phyloP scores from a whole-genome alignment of 2,797 vertebrate genomes.

The Muscicapa comitata region DNA sequence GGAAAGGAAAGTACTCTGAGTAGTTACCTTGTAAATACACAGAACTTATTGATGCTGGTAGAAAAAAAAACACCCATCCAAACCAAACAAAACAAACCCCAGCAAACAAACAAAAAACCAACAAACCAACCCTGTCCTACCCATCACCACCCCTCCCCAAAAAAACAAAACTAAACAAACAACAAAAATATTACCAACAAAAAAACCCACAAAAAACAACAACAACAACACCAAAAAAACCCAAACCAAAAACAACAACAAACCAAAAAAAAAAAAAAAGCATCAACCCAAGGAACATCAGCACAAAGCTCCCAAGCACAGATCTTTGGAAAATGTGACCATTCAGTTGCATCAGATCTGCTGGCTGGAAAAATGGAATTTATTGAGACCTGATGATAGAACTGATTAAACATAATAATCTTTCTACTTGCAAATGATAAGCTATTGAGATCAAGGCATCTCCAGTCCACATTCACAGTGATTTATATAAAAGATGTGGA shows the following conservation, averaged over 20 bases:
- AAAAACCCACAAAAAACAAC: too few relatives aligned
- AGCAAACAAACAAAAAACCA: background rate
- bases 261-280: too few relatives aligned
- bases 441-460: background rate
- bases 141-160: accelerated
- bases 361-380: background rate
- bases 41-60: background rate
- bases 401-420: background rate
- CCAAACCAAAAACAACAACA: too few relatives aligned
- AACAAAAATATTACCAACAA: background rate
- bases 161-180: background rate
- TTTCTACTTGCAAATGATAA: background rate
- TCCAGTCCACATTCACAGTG: background rate
- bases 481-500: background rate
- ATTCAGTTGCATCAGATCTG: background rate
- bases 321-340: background rate
- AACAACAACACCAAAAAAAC: too few relatives aligned
- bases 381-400: background rate
- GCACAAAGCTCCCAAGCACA: background rate
- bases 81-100: background rate
- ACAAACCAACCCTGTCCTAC: background rate
- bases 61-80: background rate
- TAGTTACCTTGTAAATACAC: background rate
- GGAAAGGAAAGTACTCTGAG: background rate
- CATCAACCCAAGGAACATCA: background rate